phyloP scores from a whole-genome alignment of 2,888 invertebrate genomes.

The Metacarcinus magister region DNA sequence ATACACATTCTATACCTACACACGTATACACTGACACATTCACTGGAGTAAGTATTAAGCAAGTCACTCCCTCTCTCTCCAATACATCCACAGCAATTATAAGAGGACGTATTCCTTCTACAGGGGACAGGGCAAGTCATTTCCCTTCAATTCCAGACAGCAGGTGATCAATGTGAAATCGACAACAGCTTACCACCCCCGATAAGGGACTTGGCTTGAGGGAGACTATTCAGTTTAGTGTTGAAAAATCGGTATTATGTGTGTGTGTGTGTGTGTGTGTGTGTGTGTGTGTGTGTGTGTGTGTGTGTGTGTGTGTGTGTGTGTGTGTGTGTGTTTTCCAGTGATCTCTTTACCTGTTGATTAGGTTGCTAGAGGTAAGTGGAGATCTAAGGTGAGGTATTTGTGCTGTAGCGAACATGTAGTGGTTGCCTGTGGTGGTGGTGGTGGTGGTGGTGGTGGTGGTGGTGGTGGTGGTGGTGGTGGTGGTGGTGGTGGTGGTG shows the following conservation, averaged over 20 bases:
- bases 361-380: neutral
- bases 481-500: too few species aligned
- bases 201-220: too few species aligned
- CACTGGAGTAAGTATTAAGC: neutral
- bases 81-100: neutral
- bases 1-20: too few species aligned
- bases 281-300: constrained; percentile 26
- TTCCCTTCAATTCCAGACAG: neutral
- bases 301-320: constrained; percentile 16
- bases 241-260: neutral
- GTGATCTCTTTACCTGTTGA: neutral
- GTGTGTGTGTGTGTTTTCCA: neutral
- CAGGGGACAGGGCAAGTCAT: neutral
- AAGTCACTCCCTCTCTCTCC: neutral
- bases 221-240: too few species aligned
- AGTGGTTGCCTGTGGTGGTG: neutral
- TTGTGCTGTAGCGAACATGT: neutral
- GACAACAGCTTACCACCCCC: neutral
- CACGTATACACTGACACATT: too few species aligned
- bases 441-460: neutral
- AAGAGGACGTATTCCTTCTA: neutral
- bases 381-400: neutral
- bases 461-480: too few species aligned
- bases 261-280: constrained; percentile 15
- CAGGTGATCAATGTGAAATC: neutral